phyloP scores from a whole-genome alignment of 2,113 vertebrate genomes.

The Mastomys natalensis region DNA sequence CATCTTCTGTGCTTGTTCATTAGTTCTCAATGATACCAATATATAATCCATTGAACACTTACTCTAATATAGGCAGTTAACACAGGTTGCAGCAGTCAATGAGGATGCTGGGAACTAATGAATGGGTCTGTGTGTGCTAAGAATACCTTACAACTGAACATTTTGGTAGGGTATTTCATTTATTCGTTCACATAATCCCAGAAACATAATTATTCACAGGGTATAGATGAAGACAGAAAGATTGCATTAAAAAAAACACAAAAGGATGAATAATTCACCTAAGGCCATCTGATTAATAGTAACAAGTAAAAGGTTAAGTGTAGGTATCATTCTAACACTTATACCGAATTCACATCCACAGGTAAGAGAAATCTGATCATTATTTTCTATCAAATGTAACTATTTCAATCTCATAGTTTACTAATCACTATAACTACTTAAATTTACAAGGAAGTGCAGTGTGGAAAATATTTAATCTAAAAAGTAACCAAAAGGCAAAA shows the following conservation, averaged over 20 bases:
- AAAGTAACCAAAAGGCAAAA: constrained; percentile 8
- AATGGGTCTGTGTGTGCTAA: neutral
- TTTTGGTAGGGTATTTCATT: neutral
- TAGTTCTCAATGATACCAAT: neutral
- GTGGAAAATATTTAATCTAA: neutral
- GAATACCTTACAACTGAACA: neutral
- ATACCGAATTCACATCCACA: neutral
- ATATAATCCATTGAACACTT: neutral
- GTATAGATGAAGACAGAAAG: neutral
- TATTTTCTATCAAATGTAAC: neutral
- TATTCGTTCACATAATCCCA: neutral
- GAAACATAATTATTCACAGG: neutral
- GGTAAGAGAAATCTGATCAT: neutral
- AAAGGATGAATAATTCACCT: neutral
- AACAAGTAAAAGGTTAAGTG: neutral
- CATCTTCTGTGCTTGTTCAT: neutral
- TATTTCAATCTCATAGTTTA: neutral
- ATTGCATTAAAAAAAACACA: neutral
- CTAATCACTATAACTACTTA: neutral
- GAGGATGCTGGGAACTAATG: neutral
- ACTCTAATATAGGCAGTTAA: neutral
- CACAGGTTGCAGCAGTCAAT: too few species aligned
- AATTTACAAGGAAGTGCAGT: neutral
- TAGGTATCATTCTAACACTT: neutral
- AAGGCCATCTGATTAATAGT: neutral